A percentile compares a stretch with the other conserved stretches of the same genome.
Evolutionary conservation across 2,888 invertebrate species (phyloP).

Genomic region (Tetramorium bicarinatum): DNA sequence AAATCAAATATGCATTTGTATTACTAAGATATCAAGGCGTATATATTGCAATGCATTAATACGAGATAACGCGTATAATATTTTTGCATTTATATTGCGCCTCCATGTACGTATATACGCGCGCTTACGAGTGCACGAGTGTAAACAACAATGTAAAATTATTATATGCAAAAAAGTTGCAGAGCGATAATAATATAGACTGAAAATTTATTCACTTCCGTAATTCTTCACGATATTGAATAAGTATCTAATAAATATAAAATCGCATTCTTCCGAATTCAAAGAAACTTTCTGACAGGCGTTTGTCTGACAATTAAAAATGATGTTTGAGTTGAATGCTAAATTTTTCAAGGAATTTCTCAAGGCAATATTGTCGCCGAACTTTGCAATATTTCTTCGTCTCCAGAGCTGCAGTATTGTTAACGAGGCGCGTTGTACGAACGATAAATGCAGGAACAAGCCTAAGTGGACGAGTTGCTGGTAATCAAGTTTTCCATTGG

Average conservation of each 20-base stretch:
- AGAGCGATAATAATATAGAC: neutral
- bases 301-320: neutral
- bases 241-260: neutral
- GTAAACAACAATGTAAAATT: neutral
- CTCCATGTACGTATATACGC: neutral
- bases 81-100: neutral
- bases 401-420: conserved; percentile 16
- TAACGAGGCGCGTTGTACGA: conserved; percentile 22
- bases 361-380: conserved; percentile 24
- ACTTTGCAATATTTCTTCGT: conserved; percentile 38
- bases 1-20: neutral
- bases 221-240: neutral
- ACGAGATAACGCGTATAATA: neutral
- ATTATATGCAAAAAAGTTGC: neutral
- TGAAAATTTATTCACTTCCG: neutral
- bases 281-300: neutral
- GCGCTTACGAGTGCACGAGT: neutral
- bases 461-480: conserved; percentile 27
- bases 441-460: conserved; percentile 50
- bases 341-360: conserved; percentile 26
- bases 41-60: neutral
- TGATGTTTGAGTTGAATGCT: neutral
- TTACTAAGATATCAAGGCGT: neutral
- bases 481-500: conserved; percentile 41
- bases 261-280: neutral